These are phyloP conservation scores for Meles meles DNA, from an alignment of 2,113 vertebrate species.

Conservation along the genomic window DNA sequence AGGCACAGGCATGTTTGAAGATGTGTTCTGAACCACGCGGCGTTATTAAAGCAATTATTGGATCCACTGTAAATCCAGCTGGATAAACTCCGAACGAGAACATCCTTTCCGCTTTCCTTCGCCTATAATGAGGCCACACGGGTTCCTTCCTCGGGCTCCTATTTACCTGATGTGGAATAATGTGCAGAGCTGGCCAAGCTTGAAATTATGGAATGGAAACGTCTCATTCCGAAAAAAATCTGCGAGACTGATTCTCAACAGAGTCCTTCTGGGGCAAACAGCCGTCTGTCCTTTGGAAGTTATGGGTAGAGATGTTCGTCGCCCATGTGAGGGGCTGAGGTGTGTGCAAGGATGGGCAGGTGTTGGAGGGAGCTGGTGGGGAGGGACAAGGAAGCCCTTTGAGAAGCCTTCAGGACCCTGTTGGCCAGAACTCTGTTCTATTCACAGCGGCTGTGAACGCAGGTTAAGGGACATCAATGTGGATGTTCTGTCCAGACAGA, in stretches of 20 bases:
- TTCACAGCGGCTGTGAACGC: too few species aligned
- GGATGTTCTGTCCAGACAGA: not conserved
- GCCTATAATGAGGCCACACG: not conserved
- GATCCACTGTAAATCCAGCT: not conserved
- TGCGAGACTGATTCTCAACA: not conserved
- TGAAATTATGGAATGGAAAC: not conserved
- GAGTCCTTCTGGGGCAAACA: not conserved
- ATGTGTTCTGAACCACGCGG: not conserved
- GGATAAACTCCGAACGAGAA: not conserved
- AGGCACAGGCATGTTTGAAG: not conserved
- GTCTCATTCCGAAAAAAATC: not conserved
- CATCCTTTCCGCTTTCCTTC: not conserved
- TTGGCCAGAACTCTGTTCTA: not conserved
- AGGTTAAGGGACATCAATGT: not conserved
- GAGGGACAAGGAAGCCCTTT: accelerated
- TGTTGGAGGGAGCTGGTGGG: accelerated
- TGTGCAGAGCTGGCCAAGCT: not conserved
- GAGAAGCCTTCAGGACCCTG: not conserved
- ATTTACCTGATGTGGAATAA: not conserved
- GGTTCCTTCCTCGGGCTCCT: not conserved
- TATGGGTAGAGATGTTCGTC: accelerated
- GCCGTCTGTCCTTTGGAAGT: not conserved
- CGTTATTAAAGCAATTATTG: not conserved
- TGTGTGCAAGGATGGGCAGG: too few species aligned
- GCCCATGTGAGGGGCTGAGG: accelerated